Evolutionary conservation across 2,797 vertebrate genomes (phyloP).

Genomic region (Catostomus latipinnis): DNA sequence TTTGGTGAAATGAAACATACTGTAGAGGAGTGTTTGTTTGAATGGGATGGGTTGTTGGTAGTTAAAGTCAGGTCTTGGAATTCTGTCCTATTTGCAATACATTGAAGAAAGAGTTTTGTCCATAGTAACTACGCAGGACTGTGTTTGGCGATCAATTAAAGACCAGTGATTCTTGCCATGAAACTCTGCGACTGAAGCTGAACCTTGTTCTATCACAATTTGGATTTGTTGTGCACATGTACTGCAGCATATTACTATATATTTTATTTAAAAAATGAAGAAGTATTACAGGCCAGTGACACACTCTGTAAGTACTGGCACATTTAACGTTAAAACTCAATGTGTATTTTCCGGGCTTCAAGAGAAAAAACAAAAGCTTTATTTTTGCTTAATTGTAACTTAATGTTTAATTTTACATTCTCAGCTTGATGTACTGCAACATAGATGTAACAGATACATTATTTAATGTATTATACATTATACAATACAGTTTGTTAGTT

Average conservation of each 20-base stretch:
- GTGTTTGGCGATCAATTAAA: background rate
- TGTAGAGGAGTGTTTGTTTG: background rate
- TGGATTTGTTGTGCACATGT: constrained; percentile 28
- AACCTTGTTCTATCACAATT: background rate
- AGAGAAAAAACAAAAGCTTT: no score
- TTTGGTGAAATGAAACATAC: background rate
- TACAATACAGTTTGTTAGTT: background rate
- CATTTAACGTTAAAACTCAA: no score
- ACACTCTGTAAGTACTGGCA: constrained; percentile 56
- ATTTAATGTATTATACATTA: no score
- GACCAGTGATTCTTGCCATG: no score
- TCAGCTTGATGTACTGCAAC: no score
- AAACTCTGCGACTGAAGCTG: background rate
- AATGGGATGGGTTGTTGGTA: background rate
- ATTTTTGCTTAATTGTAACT: no score
- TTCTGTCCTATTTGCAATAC: background rate
- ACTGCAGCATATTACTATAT: constrained; percentile 46
- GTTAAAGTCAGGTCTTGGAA: background rate
- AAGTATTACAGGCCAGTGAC: constrained; percentile 64
- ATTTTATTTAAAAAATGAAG: constrained; percentile 46
- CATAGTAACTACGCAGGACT: background rate
- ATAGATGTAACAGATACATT: no score
- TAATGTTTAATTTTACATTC: no score
- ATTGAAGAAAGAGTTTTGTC: background rate
- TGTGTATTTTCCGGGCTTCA: no score